A percentile compares a stretch with the other conserved stretches of the same genome.
phyloP scores from a whole-genome alignment of 2,797 vertebrate species.

The Schizothorax lantsangensis region DNA sequence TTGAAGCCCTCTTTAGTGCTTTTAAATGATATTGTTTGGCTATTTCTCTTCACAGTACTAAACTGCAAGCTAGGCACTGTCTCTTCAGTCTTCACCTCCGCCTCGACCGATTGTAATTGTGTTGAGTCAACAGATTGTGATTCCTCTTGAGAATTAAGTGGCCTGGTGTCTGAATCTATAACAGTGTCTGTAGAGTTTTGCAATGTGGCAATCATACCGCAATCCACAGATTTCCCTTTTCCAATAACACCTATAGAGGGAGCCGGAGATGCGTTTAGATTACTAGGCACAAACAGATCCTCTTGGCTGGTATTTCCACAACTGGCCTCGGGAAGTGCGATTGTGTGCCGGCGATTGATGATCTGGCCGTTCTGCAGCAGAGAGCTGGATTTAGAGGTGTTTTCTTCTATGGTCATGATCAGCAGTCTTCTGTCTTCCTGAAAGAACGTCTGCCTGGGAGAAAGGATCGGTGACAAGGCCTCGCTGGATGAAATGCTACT shows the following conservation, averaged over 20 bases:
- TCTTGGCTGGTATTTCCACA: slow-evolving; percentile 60
- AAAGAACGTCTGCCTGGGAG: slow-evolving; percentile 63
- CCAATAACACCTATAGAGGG: slow-evolving; percentile 54
- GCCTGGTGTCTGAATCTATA: not conserved
- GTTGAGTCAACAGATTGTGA: not conserved
- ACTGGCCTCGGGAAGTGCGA: slow-evolving; percentile 58
- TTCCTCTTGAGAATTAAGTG: not conserved
- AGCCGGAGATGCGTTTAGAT: slow-evolving; percentile 46
- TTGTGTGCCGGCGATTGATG: slow-evolving; percentile 73
- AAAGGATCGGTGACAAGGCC: not conserved
- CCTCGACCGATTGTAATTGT: slow-evolving; percentile 33
- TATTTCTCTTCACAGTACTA: slow-evolving; percentile 32
- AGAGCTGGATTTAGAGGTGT: slow-evolving; percentile 61
- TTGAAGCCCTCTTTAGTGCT: slow-evolving; percentile 65
- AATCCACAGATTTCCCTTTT: slow-evolving; percentile 54
- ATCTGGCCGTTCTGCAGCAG: slow-evolving; percentile 47
- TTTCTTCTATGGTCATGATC: slow-evolving; percentile 65
- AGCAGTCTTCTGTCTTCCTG: slow-evolving; percentile 67
- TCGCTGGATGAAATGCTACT: slow-evolving; percentile 75
- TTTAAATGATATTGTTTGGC: slow-evolving; percentile 58
- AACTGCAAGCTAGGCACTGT: not conserved
- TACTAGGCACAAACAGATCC: slow-evolving; percentile 49
- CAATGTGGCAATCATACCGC: slow-evolving; percentile 45
- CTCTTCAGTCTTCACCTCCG: slow-evolving; percentile 49
- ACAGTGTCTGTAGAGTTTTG: not conserved